Conservation (phyloP, 2,113 vertebrate genomes). For the Hippocampus comes region DNA sequence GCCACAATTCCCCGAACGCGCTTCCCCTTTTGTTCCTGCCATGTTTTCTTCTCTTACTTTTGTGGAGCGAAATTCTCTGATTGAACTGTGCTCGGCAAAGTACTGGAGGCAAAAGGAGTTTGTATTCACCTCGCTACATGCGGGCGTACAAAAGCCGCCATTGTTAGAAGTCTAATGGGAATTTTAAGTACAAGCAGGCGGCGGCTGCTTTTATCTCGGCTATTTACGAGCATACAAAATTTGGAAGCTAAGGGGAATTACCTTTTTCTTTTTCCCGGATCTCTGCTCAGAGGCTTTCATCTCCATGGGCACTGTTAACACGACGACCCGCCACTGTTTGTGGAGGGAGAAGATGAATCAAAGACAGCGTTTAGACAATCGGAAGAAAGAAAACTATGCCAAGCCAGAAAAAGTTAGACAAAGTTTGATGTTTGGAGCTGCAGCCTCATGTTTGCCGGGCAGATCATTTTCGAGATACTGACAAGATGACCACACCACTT, state of each 20-base stretch:
- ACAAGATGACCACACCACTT: neutral
- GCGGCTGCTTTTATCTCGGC: constrained; percentile 63
- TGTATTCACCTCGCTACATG: constrained; percentile 35
- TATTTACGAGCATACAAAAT: constrained; percentile 65
- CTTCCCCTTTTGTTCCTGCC: constrained; percentile 35
- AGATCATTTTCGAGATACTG: neutral
- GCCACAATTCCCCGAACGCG: constrained; percentile 44
- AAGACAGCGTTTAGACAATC: constrained; percentile 52
- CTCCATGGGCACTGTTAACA: constrained; percentile 47
- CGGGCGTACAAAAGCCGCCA: constrained; percentile 45
- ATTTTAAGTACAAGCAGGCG: constrained; percentile 64
- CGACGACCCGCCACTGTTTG: constrained; percentile 41
- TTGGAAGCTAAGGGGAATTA: constrained; percentile 43
- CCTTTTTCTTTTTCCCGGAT: constrained; percentile 39
- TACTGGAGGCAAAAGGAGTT: constrained; percentile 47
- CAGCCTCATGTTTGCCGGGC: neutral
- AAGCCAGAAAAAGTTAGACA: neutral
- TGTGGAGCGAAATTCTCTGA: constrained; percentile 19
- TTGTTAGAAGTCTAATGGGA: constrained; percentile 63
- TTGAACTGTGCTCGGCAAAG: constrained; percentile 55
- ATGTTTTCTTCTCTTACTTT: constrained; percentile 20
- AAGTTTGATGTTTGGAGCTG: neutral
- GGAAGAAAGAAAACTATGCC: neutral
- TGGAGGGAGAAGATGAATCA: constrained; percentile 46
- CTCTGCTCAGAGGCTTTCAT: constrained; percentile 67